Conservation (phyloP, 2,113 vertebrate genomes). For the Formicarius rufipectus region DNA sequence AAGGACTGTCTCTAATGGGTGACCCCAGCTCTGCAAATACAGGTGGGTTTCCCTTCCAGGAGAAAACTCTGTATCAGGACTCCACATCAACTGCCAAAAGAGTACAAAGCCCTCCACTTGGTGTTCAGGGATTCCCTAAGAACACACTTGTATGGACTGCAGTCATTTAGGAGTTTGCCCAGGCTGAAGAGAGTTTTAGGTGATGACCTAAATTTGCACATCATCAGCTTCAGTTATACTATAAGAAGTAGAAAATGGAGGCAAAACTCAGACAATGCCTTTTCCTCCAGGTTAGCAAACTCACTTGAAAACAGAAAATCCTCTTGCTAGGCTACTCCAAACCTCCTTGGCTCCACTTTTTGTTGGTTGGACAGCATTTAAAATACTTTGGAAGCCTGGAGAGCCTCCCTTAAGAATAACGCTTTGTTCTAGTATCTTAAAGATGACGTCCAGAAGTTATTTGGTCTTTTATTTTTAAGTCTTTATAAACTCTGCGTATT, state of each 20-base stretch:
- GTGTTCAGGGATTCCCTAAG: neutral
- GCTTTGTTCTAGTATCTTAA: constrained; percentile 27
- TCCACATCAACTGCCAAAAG: neutral
- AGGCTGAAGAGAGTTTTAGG: neutral
- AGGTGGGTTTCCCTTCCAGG: neutral
- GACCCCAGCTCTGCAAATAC: neutral
- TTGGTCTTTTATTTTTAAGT: neutral
- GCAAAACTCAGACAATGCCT: neutral
- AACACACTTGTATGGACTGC: accelerated
- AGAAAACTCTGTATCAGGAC: neutral
- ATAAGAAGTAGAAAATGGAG: constrained; percentile 10
- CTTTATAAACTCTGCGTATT: neutral
- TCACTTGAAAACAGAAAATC: neutral
- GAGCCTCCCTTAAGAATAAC: constrained; percentile 7
- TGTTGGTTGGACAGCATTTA: neutral
- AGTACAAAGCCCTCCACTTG: neutral
- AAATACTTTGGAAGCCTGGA: neutral
- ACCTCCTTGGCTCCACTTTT: neutral
- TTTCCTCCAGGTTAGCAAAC: neutral
- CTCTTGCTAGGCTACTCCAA: neutral
- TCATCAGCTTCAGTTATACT: neutral
- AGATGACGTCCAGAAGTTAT: constrained; percentile 36
- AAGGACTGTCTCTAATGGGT: accelerated
- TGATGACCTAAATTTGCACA: neutral
- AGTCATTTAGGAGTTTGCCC: neutral